These are phyloP conservation scores for Mormyrops boulengeri DNA, from an alignment of 2,797 vertebrate genomes.

Conservation along the genomic window DNA sequence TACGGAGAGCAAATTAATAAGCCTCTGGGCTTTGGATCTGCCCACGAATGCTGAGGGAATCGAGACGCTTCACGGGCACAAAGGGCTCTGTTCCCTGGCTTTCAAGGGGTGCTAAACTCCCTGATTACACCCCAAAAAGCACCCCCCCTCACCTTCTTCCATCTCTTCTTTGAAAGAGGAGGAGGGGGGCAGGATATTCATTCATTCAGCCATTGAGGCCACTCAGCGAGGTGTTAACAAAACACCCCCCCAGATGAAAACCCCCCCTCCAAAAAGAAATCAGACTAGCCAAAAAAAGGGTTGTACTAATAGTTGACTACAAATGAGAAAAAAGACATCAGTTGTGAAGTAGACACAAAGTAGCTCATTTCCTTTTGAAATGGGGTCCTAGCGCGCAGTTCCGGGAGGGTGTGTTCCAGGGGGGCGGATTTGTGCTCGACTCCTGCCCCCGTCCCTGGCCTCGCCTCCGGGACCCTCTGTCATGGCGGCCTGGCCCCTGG, in stretches of 20 bases:
- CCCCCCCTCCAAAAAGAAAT: conserved; percentile 31
- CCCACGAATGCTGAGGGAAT: conserved; percentile 57
- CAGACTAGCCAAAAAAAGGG: conserved; percentile 36
- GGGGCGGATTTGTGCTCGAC: conserved; percentile 24
- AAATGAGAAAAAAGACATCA: not conserved
- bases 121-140: conserved; percentile 57
- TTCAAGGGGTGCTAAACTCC: conserved; percentile 45
- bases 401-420: conserved; percentile 28
- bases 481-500: conserved; percentile 35
- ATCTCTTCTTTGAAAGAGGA: conserved; percentile 43
- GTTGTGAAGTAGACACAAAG: conserved; percentile 13
- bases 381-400: not conserved
- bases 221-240: conserved; percentile 59
- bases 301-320: not conserved
- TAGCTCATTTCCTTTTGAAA: conserved; percentile 1
- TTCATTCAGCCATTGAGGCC: conserved; percentile 11
- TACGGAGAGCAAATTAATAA: conserved; percentile 73
- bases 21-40: conserved; percentile 48
- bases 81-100: conserved; percentile 46
- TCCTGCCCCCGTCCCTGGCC: conserved; percentile 25
- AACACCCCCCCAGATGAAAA: conserved; percentile 44
- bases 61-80: conserved; percentile 57
- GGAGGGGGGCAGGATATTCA: conserved; percentile 27
- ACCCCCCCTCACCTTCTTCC: conserved; percentile 18
- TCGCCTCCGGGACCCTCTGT: conserved; percentile 40